Conservation (phyloP, 2,113 vertebrate species). For the Telmatochromis sp. region DNA sequence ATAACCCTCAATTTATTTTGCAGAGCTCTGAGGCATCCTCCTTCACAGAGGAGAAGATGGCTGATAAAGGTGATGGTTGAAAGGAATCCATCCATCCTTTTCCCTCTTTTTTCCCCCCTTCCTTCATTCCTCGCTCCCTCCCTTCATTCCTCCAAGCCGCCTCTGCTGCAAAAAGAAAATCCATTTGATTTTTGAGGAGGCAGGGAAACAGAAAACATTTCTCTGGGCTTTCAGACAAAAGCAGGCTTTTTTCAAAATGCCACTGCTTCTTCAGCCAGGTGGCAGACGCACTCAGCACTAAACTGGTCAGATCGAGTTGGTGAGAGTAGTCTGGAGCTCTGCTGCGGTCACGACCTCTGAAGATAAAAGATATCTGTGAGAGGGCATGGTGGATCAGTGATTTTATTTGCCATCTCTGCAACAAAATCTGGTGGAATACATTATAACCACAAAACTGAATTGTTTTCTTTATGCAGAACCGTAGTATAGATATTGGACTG, state of each 20-base stretch:
- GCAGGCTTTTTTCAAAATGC: constrained; percentile 3
- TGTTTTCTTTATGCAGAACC: background rate
- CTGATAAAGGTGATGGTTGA: constrained; percentile 38
- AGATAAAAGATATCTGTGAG: background rate
- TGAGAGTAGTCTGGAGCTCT: background rate
- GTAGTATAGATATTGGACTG: background rate
- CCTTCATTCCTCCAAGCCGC: background rate
- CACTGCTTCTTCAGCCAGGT: background rate
- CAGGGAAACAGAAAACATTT: background rate
- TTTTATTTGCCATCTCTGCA: background rate
- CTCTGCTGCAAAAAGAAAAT: background rate
- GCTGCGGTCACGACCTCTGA: background rate
- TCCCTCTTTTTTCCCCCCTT: background rate
- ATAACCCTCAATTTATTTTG: constrained; percentile 30
- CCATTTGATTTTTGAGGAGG: constrained; percentile 7
- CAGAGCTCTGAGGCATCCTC: constrained; percentile 12
- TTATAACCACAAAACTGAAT: background rate
- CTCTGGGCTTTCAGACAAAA: background rate
- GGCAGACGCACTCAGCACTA: background rate
- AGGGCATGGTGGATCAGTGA: background rate
- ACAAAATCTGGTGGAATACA: background rate
- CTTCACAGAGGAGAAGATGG: background rate
- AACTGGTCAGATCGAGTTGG: background rate
- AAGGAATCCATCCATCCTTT: constrained; percentile 14
- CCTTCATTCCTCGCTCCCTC: background rate